Conservation (phyloP, 2,797 vertebrate species). For the Tragelaphus oryx region DNA sequence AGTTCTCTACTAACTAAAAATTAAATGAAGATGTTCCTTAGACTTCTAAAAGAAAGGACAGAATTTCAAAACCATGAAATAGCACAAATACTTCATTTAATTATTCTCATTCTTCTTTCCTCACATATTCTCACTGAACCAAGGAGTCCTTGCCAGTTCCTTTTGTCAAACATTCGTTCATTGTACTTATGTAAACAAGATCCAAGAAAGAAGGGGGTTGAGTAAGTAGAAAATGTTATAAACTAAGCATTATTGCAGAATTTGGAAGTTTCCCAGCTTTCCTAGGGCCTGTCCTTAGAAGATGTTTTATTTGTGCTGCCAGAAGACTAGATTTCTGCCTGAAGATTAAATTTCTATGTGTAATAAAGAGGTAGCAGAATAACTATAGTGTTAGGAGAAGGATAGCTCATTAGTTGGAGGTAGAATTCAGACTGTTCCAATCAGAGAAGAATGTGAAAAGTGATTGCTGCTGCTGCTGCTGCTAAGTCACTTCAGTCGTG, state of each 20-base stretch:
- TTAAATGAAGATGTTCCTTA: conserved; percentile 43
- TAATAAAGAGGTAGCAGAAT: not conserved
- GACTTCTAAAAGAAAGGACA: not conserved
- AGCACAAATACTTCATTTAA: conserved; percentile 16
- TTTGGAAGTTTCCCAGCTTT: not conserved
- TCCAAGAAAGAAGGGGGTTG: not conserved
- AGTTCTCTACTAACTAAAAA: not conserved
- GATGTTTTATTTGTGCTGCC: not conserved
- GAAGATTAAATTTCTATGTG: not conserved
- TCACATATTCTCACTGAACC: not conserved
- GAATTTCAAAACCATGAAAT: not conserved
- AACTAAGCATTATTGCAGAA: not conserved
- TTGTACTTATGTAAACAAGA: not conserved
- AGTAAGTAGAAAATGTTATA: not conserved
- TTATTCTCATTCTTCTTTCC: conserved; percentile 9
- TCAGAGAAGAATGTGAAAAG: not conserved
- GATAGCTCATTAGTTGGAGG: not conserved
- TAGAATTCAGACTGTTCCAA: not conserved
- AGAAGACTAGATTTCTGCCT: not conserved
- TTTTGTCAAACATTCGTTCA: not conserved
- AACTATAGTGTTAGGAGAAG: not conserved
- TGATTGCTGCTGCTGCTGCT: not conserved
- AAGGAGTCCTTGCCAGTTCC: not conserved
- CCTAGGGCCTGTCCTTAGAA: not conserved
- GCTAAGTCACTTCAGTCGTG: no score